phyloP scores from a whole-genome alignment of 92 coral and sea anemone genomes.

The Muricea muricata region DNA sequence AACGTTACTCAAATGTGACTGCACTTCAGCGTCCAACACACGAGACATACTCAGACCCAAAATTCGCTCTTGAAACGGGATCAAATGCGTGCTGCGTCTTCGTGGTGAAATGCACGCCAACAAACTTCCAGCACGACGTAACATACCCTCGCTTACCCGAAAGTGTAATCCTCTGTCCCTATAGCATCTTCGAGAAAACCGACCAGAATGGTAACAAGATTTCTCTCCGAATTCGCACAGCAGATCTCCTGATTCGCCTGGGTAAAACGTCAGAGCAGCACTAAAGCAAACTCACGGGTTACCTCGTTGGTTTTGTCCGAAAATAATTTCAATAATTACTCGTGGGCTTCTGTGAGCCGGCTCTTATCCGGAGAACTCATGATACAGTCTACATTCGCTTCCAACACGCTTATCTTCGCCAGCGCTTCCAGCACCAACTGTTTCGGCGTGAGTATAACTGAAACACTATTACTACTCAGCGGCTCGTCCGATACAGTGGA shows the following conservation, averaged over 20 bases:
- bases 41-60: conserved; percentile 78
- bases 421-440: conserved; percentile 92
- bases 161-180: conserved; percentile 82
- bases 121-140: conserved; percentile 91
- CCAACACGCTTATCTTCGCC: conserved; percentile 97
- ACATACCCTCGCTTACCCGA: conserved; percentile 98
- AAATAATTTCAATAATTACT: conserved; percentile 85
- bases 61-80: conserved; percentile 92
- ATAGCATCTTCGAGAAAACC: conserved; percentile 98
- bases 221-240: conserved; percentile 79
- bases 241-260: conserved; percentile 87
- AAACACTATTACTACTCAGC: conserved; percentile 80
- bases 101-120: conserved; percentile 90
- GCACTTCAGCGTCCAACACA: conserved; percentile 81
- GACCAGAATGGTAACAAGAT: conserved; percentile 87
- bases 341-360: conserved; percentile 75
- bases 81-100: conserved; percentile 81
- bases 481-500: conserved; percentile 93
- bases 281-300: conserved; percentile 87
- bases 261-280: conserved; percentile 86
- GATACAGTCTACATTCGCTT: conserved; percentile 87
- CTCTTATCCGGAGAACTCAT: conserved; percentile 74
- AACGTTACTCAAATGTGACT: conserved; percentile 81
- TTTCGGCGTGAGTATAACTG: conserved; percentile 84
- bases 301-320: conserved; percentile 91